Conservation (phyloP, 2,888 invertebrate species). For the Drosophila colorata region DNA sequence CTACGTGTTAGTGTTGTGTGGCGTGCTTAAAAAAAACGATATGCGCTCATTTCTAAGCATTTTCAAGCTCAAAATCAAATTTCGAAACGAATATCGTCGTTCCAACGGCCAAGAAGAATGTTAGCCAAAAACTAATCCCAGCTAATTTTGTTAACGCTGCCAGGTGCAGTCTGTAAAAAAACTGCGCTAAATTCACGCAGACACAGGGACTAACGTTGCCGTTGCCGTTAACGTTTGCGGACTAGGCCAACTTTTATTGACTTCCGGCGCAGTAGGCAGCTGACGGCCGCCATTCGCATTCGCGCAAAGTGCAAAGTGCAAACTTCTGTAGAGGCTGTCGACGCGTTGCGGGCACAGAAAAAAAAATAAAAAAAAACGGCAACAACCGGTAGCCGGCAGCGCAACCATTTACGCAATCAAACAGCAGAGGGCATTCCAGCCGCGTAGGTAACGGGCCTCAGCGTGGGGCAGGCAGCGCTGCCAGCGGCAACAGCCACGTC, state of each 20-base stretch:
- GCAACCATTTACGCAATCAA: conserved; percentile 61
- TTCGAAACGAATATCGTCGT: too few relatives aligned
- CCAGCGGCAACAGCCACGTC: conserved; percentile 31
- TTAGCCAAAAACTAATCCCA: conserved; percentile 13
- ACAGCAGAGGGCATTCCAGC: conserved; percentile 22
- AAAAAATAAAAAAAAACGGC: conserved; percentile 2
- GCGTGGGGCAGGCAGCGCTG: not conserved
- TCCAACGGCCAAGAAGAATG: not conserved
- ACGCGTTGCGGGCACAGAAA: too few relatives aligned
- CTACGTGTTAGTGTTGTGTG: too few relatives aligned
- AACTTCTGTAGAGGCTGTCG: conserved; percentile 39
- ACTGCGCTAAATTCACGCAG: conserved; percentile 14
- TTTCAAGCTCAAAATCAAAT: not conserved
- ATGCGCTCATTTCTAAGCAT: too few relatives aligned
- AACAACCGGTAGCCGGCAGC: conserved; percentile 12
- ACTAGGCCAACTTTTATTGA: conserved; percentile 76
- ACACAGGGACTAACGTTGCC: conserved; percentile 4
- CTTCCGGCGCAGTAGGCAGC: conserved; percentile 56
- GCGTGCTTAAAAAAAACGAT: too few relatives aligned
- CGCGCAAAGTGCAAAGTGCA: conserved; percentile 60
- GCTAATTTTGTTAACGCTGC: conserved; percentile 40
- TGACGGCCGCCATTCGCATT: conserved; percentile 20
- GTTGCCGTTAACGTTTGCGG: conserved; percentile 30
- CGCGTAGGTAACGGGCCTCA: not conserved
- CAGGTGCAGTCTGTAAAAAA: conserved; percentile 1